Evolutionary conservation across 2,888 invertebrate species (phyloP).

Genomic region (Branchellion lobata): DNA sequence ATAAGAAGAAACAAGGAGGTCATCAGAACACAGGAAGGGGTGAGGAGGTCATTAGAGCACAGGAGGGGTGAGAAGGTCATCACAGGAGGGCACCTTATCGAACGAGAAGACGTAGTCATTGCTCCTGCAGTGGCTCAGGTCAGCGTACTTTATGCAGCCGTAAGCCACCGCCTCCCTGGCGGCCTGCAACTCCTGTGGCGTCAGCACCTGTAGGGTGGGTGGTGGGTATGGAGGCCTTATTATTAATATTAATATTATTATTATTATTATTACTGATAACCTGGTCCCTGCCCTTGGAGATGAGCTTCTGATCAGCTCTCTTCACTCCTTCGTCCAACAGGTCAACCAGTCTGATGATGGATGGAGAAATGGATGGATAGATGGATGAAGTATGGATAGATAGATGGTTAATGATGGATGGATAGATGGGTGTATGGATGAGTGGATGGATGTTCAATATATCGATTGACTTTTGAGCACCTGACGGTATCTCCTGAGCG

Average conservation of each 20-base stretch:
- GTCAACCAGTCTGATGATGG: slow-evolving; percentile 70
- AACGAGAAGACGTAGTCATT: slow-evolving; percentile 97
- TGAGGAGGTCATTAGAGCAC: too few species aligned
- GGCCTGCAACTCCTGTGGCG: slow-evolving; percentile 74
- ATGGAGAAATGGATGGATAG: background rate
- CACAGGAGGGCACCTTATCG: too few species aligned
- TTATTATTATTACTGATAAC: slow-evolving; percentile 52
- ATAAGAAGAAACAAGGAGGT: background rate
- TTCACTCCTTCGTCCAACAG: slow-evolving; percentile 85
- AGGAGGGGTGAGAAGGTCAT: too few species aligned
- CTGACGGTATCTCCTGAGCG: slow-evolving; percentile 76
- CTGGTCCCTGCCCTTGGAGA: slow-evolving; percentile 82
- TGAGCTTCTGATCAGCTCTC: slow-evolving; percentile 77
- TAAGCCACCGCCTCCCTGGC: slow-evolving; percentile 92
- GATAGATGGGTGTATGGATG: background rate
- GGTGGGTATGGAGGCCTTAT: background rate
- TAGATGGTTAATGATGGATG: background rate
- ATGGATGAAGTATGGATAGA: background rate
- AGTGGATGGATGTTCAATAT: background rate
- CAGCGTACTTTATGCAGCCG: slow-evolving; percentile 97
- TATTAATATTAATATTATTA: background rate
- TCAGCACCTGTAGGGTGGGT: slow-evolving; percentile 67
- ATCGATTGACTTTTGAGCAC: background rate
- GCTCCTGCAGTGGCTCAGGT: slow-evolving; percentile 85
- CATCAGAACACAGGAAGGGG: too few species aligned